Percentiles rank a stretch among this genome's conserved stretches.
Conservation (phyloP, 1,140 invertebrate genomes). For the Magallana angulata region DNA sequence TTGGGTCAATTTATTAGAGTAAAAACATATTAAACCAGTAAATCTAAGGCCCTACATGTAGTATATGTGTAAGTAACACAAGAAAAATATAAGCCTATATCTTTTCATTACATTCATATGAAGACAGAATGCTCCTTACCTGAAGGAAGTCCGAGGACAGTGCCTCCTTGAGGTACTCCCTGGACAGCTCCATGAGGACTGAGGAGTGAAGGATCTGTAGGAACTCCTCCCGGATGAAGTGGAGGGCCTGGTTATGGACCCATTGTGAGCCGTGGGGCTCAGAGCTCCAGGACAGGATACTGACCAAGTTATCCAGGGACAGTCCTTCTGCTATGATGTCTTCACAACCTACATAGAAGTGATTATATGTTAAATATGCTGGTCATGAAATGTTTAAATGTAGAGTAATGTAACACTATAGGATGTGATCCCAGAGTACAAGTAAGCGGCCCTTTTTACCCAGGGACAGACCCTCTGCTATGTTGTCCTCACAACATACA, state of each 20-base stretch:
- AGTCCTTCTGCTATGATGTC: constrained; percentile 94
- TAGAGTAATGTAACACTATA: too few species aligned
- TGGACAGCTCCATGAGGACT: constrained; percentile 90
- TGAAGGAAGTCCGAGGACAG: constrained; percentile 94
- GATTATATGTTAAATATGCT: too few species aligned
- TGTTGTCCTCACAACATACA: constrained; percentile 92
- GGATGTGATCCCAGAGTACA: too few species aligned
- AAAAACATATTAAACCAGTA: too few species aligned
- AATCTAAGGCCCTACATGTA: too few species aligned
- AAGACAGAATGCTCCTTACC: constrained; percentile 68
- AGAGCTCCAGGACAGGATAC: constrained; percentile 86
- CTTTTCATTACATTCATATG: too few species aligned
- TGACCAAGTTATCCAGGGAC: constrained; percentile 87
- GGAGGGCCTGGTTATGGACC: constrained; percentile 92
- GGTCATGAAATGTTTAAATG: too few species aligned
- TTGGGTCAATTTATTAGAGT: too few species aligned
- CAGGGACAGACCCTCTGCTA: constrained; percentile 90
- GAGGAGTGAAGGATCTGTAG: constrained; percentile 84
- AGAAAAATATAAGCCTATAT: too few species aligned
- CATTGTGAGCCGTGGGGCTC: constrained; percentile 94
- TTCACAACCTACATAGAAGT: constrained; percentile 85
- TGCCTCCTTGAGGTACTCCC: constrained; percentile 88
- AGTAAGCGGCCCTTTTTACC: constrained; percentile 82
- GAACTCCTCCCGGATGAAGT: constrained; percentile 92
- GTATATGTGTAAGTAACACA: too few species aligned